A percentile compares a stretch with the other conserved stretches of the same genome.
Conservation (phyloP, 2,113 vertebrate genomes). For the Columbina picui region DNA sequence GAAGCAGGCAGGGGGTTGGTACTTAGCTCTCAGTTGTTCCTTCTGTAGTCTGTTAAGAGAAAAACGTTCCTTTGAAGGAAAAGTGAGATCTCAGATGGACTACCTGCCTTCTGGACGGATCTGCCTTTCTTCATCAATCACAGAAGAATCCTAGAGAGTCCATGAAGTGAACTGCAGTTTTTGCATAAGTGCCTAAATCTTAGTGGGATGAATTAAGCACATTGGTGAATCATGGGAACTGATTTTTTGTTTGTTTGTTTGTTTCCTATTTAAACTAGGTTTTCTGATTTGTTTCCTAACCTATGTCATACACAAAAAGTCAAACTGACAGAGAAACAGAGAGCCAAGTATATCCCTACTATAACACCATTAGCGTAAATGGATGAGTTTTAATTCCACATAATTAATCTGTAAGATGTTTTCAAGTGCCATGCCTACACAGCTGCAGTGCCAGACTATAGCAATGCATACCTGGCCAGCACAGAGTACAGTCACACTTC, state of each 20-base stretch:
- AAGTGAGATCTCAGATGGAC: background rate
- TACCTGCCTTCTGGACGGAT: background rate
- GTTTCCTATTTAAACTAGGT: background rate
- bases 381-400: background rate
- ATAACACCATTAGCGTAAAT: background rate
- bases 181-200: background rate
- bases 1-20: background rate
- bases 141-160: background rate
- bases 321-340: background rate
- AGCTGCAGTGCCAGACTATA: background rate
- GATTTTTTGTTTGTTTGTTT: rapidly evolving
- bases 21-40: background rate
- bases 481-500: background rate
- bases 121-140: background rate
- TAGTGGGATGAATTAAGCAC: background rate
- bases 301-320: background rate
- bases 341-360: background rate
- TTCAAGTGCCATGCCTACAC: background rate
- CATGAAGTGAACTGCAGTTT: background rate
- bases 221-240: background rate
- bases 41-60: background rate
- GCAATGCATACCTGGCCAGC: background rate
- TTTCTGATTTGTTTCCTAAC: background rate
- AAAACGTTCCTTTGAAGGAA: background rate
- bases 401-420: background rate